Evolutionary conservation across 2,113 vertebrate genomes (phyloP), one percentile per base, ranked within the genome.

Genomic region (Ceuthmochares aereus): DNA sequence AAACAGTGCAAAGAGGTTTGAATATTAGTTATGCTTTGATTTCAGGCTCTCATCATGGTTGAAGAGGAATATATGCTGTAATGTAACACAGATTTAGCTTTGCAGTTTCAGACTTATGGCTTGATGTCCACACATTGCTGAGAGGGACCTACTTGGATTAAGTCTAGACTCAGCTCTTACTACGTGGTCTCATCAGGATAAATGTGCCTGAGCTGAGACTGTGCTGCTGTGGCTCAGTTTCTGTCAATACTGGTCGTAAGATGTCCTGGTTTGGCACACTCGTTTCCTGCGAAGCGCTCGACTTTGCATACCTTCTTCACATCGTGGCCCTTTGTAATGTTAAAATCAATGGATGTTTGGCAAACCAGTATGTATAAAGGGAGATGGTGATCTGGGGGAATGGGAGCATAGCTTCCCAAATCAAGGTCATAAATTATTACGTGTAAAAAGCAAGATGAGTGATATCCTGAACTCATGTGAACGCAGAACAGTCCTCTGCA

Each of bases 221-320:
- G 1, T 10, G 40, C 67, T 62, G 55, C 37, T 1, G 0, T 2
- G 55, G 47, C 59, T 16, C 4, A 14, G 25, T 21, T 70, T 56
- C 51, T 70, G 55, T 42, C 34, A 2, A 0, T 0, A 0, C 13
- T 4, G 15, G 3, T 14, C 9, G 8, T 14, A 10, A 18, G 37
- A 2, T 7, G 18, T 4, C 26, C 21, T 0, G 14, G 32, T 9
- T 9, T 25, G 51, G 8, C 30, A 36, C 1, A 0, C 23, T 47
- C 0, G 0, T 36, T 17, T 22, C 40, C 49, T 23, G 22, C 9
- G 60, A 59, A 52, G n/a, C 18, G 14, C 0, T 0, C 7, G 27
- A 7, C 14, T 49, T 5, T 51, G 45, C 6, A 0, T 2, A 1
- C 9, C 67, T 37, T 40, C 56, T 12, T 10, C 37, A 43, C 19